Conservation (phyloP, 1,140 invertebrate genomes). For the Steinernema feltiae region DNA sequence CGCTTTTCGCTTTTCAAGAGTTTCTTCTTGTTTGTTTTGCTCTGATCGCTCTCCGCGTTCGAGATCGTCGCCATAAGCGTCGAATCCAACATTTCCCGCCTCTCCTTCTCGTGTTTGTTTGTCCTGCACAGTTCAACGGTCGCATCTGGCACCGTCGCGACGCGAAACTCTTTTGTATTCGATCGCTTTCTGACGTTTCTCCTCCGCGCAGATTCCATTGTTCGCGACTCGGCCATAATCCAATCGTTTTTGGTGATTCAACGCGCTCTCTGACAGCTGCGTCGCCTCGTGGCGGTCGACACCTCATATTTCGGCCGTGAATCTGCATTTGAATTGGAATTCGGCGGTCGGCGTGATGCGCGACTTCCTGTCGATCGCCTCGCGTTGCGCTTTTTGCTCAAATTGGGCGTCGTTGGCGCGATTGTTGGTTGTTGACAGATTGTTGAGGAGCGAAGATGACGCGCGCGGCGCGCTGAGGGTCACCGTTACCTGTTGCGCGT, state of each 20-base stretch:
- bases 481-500: not conserved
- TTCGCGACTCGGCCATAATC: not conserved
- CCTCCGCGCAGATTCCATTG: conserved; percentile 4
- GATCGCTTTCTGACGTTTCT: not conserved
- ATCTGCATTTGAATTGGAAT: not conserved
- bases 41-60: too few relatives aligned
- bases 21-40: too few relatives aligned
- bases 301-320: conserved; percentile 2
- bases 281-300: not conserved
- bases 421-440: too few relatives aligned
- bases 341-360: not conserved
- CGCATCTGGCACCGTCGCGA: too few relatives aligned
- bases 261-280: not conserved
- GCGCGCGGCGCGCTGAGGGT: not conserved
- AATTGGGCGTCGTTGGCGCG: not conserved
- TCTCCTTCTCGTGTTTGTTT: too few relatives aligned
- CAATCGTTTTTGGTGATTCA: conserved; percentile 7
- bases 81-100: too few relatives aligned
- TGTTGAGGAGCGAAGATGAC: not conserved
- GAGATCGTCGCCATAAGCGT: too few relatives aligned
- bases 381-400: not conserved
- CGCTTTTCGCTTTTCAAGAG: too few relatives aligned
- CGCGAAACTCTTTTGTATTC: too few relatives aligned
- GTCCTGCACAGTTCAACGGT: too few relatives aligned
- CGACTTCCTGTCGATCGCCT: not conserved